Evolutionary conservation across 2,113 vertebrate genomes (phyloP).

Genomic region (Antidorcas marsupialis): DNA sequence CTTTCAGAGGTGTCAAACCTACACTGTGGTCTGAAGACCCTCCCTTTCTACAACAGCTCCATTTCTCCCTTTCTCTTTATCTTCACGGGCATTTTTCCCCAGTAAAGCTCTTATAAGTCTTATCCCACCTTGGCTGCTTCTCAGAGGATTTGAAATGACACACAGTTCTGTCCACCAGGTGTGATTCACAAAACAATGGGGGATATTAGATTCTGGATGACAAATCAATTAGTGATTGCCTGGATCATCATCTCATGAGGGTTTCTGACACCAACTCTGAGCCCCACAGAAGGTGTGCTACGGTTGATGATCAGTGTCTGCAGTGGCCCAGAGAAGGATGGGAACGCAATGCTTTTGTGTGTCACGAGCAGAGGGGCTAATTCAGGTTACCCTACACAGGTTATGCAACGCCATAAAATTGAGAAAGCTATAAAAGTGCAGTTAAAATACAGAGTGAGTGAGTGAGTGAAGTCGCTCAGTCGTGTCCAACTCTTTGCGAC

Average conservation of each 20-base stretch:
- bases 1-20: neutral
- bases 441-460: neutral
- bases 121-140: neutral
- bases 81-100: neutral
- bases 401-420: neutral
- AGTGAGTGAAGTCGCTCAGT: no score
- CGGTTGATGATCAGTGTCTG: neutral
- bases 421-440: neutral
- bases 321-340: neutral
- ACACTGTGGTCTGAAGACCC: neutral
- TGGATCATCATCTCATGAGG: neutral
- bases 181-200: neutral
- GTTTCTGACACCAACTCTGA: neutral
- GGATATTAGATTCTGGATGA: neutral
- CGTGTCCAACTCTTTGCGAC: no score
- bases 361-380: neutral
- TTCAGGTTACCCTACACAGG: neutral
- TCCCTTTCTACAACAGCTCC: neutral
- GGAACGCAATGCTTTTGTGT: neutral
- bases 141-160: neutral
- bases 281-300: neutral
- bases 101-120: neutral
- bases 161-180: neutral
- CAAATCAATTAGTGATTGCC: neutral
- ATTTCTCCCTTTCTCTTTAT: neutral